These are phyloP conservation scores for Drosophila atripex DNA, from an alignment of 2,888 invertebrate species.

Conservation along the genomic window DNA sequence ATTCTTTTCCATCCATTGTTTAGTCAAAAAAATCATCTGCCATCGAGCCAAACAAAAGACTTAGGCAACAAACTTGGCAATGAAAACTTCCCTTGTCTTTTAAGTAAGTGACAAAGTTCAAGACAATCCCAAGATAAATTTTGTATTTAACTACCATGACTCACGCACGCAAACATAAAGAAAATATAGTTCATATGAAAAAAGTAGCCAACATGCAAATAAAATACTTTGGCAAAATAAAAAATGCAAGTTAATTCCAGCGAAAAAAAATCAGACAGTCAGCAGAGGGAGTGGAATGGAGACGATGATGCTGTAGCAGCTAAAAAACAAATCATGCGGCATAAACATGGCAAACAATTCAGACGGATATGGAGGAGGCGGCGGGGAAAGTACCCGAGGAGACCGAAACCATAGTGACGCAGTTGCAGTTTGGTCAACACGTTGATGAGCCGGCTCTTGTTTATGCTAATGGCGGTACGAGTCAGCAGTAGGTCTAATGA, in stretches of 20 bases:
- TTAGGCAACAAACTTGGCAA: conserved; percentile 63
- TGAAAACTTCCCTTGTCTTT: conserved; percentile 33
- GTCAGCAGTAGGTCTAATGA: conserved; percentile 14
- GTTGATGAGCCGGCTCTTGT: conserved; percentile 51
- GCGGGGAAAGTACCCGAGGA: conserved; percentile 39
- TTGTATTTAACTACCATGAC: conserved; percentile 51
- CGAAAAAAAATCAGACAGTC: conserved; percentile 37
- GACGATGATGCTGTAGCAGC: conserved; percentile 28
- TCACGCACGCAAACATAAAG: conserved; percentile 46
- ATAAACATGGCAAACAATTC: conserved; percentile 51
- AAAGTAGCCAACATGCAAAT: conserved; percentile 33
- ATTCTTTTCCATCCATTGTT: conserved; percentile 20
- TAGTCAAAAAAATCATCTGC: conserved; percentile 4
- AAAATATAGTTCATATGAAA: conserved; percentile 22
- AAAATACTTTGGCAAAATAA: conserved; percentile 54
- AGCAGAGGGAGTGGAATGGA: background rate
- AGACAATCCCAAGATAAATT: conserved; percentile 19
- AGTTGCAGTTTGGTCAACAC: conserved; percentile 68
- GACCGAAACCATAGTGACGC: conserved; percentile 58
- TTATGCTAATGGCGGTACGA: conserved; percentile 65
- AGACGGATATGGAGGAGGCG: conserved; percentile 29
- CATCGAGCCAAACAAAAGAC: conserved; percentile 53
- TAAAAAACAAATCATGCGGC: conserved; percentile 65
- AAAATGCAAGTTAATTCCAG: conserved; percentile 66
- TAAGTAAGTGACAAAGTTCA: conserved; percentile 38